Base-by-base conservation (phyloP, 1,140 invertebrate genomes). In the Rhopalosiphum maidis region DNA sequence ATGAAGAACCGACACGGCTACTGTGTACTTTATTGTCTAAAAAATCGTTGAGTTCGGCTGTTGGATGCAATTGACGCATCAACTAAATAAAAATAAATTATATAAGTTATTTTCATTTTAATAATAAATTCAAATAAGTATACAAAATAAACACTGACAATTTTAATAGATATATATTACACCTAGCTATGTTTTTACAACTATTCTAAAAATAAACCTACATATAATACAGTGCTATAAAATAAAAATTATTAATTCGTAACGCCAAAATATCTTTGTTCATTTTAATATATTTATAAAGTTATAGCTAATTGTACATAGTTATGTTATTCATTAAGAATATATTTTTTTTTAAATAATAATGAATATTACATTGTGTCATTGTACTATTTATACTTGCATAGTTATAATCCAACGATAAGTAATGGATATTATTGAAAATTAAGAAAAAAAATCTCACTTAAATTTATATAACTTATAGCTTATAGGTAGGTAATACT, bases 1-100 rank as follows among this genome's bases (percentile, higher is more conserved):
- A 41, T 8, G 90, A 41, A 91, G 37, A n/a, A 43, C 46, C 77
- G 4, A 77, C 60, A 35, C 60, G 23, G 15, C 11, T 51, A 15
- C 48, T 86, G 15, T 82, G 77, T 35, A 37, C 90, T 35, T 91
- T 93, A n/a, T 93, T 55, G 91, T 86, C 91, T 35, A 93, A 43
- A 55, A 54, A 93, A 54, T 83, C 91, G 82, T 83, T 43, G 82
- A 93, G 82, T 85, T 55, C 91, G 23, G 91, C 55, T 21, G 91
- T 85, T 0, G 91, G 91, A 7, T 85, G 91, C 82, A 93, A 55
- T 43, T 93, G 91, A 83, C 91, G 91, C 91, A 93, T 93, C 48
- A 93, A 86, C 91, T 93, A 83, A 85, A 85, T 30, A 37, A 35
- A 87, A 60, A 35, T 6, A 77, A 77, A 77, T 77, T n/a, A 35